Percentiles rank a stretch among this genome's conserved stretches.
Evolutionary conservation across 2,113 vertebrate genomes (phyloP).

Genomic region (Nipponia nippon): DNA sequence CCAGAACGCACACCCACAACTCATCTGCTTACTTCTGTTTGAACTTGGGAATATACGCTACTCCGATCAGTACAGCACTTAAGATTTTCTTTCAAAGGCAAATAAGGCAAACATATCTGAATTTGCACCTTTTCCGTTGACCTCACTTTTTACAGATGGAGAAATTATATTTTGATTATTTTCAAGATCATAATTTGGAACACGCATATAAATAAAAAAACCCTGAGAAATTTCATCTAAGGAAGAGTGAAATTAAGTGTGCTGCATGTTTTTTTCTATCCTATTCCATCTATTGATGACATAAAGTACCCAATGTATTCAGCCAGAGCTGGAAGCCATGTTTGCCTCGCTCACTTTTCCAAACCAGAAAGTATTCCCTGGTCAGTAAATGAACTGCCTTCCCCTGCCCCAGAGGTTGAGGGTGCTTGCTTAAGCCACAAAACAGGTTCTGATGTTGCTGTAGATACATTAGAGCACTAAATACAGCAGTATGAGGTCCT

Average conservation of each 20-base stretch:
- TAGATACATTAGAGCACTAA: neutral
- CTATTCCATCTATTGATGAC: neutral
- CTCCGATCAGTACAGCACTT: neutral
- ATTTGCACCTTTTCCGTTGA: neutral
- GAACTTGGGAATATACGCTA: neutral
- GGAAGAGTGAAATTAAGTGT: neutral
- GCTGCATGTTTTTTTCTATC: neutral
- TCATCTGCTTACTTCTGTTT: neutral
- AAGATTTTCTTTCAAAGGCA: neutral
- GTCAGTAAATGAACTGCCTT: neutral
- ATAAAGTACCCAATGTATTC: neutral
- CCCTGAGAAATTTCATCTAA: neutral
- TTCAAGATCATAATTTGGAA: neutral
- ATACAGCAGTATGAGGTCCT: neutral
- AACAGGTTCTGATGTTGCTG: neutral
- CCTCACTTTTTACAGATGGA: neutral
- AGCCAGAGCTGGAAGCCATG: neutral
- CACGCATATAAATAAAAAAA: neutral
- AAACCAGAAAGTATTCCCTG: neutral
- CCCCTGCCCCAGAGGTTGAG: neutral
- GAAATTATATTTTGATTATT: neutral
- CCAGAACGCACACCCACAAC: neutral
- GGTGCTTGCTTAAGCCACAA: neutral
- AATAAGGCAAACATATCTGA: neutral
- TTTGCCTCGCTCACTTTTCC: neutral